Base-by-base conservation (phyloP, 2,113 vertebrate genomes). In the Oreochromis niloticus region DNA sequence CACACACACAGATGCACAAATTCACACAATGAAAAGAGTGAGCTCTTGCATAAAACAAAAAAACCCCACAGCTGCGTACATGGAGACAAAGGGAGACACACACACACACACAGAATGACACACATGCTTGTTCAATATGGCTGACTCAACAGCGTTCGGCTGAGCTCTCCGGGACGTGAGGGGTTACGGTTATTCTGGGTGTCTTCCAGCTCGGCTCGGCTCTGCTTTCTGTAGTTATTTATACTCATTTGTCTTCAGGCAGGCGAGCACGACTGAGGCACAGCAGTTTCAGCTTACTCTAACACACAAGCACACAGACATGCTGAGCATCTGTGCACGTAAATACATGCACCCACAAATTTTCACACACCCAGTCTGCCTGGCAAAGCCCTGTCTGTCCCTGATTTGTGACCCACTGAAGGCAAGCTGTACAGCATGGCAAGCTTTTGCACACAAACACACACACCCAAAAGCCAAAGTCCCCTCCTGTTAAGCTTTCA, bases 181-280 rank as follows among this genome's bases (percentile, higher is more conserved):
- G 92, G 90, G 87, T 94, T 93, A 93, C 90, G 43, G 82, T 89
- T 93, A 90, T 92, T 90, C 88, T 94, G 88, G 90, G 88, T 85
- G 41, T 89, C 90, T 85, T 91, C 92, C 91, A 93, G 89, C 83
- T 84, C 75, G 14, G 88, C 89, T 92, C 82, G 6, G 85, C 84
- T 87, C 84, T 91, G 90, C 91, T 92, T 90, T 93, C 82, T 88
- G 90, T 80, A 68, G 88, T 93, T 95, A 96, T 96, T 96, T 95
- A 96, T 96, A 96, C 90, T 93, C 93, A 87, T 94, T 94, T 95
- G 88, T 95, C 95, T 93, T 93, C 56, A 86, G 94, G 95, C 93
- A 89, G 91, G 87, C 88, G 85, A 89, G 81, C 78, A 80, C 32
- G 30, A 86, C 87, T 81, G 82, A 92, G 85, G 87, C 92, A 78